A percentile compares a stretch with the other conserved stretches of the same genome.
Conservation (phyloP, 23 tunicate genomes). For the Oikopleura vanhoeffeni region DNA sequence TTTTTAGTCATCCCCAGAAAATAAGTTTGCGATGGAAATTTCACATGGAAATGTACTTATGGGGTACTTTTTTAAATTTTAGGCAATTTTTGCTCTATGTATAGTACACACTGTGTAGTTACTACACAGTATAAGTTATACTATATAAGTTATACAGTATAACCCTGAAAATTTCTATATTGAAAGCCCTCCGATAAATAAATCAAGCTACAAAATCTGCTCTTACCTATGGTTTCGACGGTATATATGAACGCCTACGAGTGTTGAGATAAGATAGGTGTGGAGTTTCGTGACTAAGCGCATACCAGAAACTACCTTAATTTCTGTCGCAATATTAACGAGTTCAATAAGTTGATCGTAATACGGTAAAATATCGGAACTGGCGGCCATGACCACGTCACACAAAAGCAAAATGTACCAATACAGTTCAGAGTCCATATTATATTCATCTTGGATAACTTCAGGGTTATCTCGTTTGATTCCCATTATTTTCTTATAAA, state of each 20-base stretch:
- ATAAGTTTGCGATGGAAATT: no score
- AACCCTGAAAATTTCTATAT: no score
- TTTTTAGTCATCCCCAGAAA: no score
- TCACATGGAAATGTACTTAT: no score
- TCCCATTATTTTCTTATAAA: background rate
- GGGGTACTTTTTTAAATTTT: no score
- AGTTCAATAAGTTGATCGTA: background rate
- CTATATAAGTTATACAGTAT: no score
- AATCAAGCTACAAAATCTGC: no score
- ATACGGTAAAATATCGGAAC: background rate
- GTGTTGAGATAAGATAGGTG: background rate
- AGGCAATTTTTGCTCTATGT: no score
- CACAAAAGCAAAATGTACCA: background rate
- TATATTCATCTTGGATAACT: background rate
- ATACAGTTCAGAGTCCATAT: background rate
- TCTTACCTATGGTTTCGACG: conserved; percentile 1
- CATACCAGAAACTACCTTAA: background rate
- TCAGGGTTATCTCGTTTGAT: conserved; percentile 12
- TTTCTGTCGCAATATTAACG: background rate
- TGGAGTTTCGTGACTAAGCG: background rate
- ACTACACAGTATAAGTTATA: no score
- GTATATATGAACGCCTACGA: background rate
- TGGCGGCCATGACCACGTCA: background rate
- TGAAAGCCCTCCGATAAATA: no score
- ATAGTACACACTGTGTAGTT: no score